A percentile compares a stretch with the other conserved stretches of the same genome.
Conservation (phyloP, 92 coral and sea anemone species). For the Pocillopora meandrina region DNA sequence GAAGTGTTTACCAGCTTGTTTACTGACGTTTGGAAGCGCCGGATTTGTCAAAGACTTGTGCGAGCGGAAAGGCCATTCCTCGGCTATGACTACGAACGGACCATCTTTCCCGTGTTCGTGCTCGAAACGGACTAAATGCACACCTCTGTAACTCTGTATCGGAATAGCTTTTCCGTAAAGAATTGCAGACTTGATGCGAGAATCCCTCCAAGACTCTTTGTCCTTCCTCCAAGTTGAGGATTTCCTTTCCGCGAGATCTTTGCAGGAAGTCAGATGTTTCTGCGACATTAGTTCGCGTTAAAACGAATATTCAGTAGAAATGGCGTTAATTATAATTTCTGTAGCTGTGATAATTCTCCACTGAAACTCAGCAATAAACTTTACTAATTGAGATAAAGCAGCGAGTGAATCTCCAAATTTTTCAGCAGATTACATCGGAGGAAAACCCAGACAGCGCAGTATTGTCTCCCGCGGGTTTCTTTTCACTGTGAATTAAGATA, state of each 20-base stretch:
- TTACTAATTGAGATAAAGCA: background rate
- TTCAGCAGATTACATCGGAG: too few relatives aligned
- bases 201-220: background rate
- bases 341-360: background rate
- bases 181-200: slow-evolving; percentile 49
- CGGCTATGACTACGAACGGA: slow-evolving; percentile 62
- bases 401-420: too few relatives aligned
- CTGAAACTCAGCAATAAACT: background rate
- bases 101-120: slow-evolving; percentile 37
- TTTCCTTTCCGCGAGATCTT: background rate
- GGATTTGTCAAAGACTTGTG: background rate
- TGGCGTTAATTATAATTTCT: background rate
- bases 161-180: slow-evolving; percentile 51
- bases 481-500: background rate
- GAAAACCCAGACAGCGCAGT: too few relatives aligned
- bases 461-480: too few relatives aligned
- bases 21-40: slow-evolving; percentile 4
- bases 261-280: background rate
- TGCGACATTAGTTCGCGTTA: slow-evolving; percentile 17
- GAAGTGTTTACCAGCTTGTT: slow-evolving; percentile 39
- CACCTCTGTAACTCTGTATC: slow-evolving; percentile 42
- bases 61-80: slow-evolving; percentile 37
- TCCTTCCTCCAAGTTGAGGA: too few relatives aligned
- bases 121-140: slow-evolving; percentile 55
- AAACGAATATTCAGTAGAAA: background rate